Conservation (phyloP, 2,888 invertebrate genomes). For the Neoitamus cyanurus region DNA sequence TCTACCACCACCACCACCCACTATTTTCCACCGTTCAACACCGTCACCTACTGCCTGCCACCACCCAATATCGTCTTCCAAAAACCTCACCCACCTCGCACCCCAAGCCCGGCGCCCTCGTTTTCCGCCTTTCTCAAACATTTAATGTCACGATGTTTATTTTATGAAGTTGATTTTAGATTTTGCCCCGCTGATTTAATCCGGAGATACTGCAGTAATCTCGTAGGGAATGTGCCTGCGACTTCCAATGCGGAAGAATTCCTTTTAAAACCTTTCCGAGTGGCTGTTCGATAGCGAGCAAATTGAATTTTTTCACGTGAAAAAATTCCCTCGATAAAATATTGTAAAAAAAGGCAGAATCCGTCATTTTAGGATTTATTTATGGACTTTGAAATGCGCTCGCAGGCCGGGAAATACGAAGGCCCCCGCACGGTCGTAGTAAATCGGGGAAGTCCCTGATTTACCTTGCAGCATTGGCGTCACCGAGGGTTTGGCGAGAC, state of each 20-base stretch:
- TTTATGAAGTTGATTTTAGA: slow-evolving; percentile 43
- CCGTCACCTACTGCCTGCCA: background rate
- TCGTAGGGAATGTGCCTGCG: slow-evolving; percentile 17
- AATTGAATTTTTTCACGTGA: slow-evolving; percentile 44
- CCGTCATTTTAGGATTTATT: slow-evolving; percentile 23
- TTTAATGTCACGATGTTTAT: slow-evolving; percentile 42
- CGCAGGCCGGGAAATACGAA: background rate
- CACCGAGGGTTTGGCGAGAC: background rate
- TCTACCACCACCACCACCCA: background rate
- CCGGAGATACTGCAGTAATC: slow-evolving; percentile 21
- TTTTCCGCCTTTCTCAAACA: slow-evolving; percentile 29
- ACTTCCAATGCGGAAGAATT: slow-evolving; percentile 6
- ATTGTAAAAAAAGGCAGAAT: background rate
- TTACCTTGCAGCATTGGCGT: background rate
- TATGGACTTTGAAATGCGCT: slow-evolving; percentile 2
- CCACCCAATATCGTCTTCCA: too few relatives aligned
- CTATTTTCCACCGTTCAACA: background rate
- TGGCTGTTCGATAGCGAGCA: slow-evolving; percentile 31
- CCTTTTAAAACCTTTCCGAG: slow-evolving; percentile 8
- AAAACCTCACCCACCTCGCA: background rate
- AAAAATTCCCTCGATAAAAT: slow-evolving; percentile 12
- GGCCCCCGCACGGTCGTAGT: background rate
- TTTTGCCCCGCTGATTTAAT: slow-evolving; percentile 39
- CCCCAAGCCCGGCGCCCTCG: background rate
- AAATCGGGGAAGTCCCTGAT: background rate